Evolutionary conservation across 2,113 vertebrate genomes (phyloP).

Genomic region (Cepphus grylle): DNA sequence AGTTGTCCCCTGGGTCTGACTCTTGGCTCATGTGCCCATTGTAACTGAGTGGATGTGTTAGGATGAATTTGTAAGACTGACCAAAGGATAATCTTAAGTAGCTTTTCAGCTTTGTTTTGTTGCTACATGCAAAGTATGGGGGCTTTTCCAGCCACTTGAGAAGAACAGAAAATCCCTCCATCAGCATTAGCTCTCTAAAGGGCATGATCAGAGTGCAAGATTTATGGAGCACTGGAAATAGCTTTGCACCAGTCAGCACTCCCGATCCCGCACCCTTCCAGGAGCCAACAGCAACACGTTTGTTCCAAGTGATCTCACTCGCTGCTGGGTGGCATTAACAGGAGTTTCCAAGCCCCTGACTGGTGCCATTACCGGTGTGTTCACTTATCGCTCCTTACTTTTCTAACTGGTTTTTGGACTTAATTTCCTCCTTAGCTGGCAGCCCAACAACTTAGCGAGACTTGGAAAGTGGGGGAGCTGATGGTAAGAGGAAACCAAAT

Average conservation of each 20-base stretch:
- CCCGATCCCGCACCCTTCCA: neutral
- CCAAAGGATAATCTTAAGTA: neutral
- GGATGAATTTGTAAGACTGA: neutral
- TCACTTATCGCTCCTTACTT: neutral
- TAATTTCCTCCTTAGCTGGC: neutral
- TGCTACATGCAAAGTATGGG: neutral
- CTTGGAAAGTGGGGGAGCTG: neutral
- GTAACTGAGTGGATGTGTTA: neutral
- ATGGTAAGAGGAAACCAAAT: neutral
- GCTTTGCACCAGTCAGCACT: slow-evolving; percentile 15
- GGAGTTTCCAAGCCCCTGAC: neutral
- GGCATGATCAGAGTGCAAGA: neutral
- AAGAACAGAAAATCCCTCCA: neutral
- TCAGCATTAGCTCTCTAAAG: neutral
- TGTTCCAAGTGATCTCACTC: neutral
- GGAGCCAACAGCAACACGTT: neutral
- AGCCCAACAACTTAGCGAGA: neutral
- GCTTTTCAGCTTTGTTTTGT: neutral
- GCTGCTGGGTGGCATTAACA: neutral
- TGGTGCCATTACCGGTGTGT: neutral
- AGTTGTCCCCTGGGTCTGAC: neutral
- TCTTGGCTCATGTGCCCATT: rapidly evolving
- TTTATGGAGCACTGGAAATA: slow-evolving; percentile 27
- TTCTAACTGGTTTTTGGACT: neutral
- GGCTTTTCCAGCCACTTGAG: neutral